These are phyloP conservation scores for Panzeria rudis DNA, from an alignment of 2,888 invertebrate genomes.

Conservation along the genomic window DNA sequence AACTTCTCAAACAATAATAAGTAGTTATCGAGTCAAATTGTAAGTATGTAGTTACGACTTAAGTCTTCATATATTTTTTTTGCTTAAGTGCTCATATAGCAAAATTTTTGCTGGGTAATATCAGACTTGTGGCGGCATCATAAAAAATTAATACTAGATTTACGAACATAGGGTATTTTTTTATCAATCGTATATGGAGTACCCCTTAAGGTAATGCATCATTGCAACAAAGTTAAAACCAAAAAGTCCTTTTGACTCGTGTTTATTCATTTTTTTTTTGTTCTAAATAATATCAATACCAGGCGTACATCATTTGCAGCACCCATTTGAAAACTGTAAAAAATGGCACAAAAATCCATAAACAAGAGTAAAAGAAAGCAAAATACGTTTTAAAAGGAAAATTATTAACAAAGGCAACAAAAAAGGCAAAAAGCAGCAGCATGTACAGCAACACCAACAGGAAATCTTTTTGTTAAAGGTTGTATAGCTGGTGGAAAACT, in stretches of 20 bases:
- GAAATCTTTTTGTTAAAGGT: constrained; percentile 75
- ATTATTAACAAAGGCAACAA: constrained; percentile 44
- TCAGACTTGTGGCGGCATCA: too few relatives aligned
- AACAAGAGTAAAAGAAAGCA: constrained; percentile 40
- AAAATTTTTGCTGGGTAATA: too few relatives aligned
- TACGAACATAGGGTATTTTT: too few relatives aligned
- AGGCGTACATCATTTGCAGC: constrained; percentile 65
- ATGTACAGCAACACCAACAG: constrained; percentile 74
- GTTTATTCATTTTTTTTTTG: constrained; percentile 42
- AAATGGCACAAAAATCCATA: constrained; percentile 11
- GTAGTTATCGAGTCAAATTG: too few relatives aligned
- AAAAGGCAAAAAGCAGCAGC: constrained; percentile 11
- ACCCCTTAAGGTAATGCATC: neutral
- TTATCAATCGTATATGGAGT: neutral
- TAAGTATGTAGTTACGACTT: too few relatives aligned
- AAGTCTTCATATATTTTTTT: too few relatives aligned
- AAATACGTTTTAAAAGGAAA: constrained; percentile 40
- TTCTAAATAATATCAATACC: constrained; percentile 60
- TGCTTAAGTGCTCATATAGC: too few relatives aligned
- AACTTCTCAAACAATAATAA: too few relatives aligned
- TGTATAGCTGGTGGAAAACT: constrained; percentile 59
- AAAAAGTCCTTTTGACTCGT: neutral
- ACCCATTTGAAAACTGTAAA: constrained; percentile 29
- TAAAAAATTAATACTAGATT: too few relatives aligned
- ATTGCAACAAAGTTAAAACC: neutral